These are phyloP conservation scores for Lochmaea crataegi DNA, from an alignment of 2,888 invertebrate species.

Conservation along the genomic window DNA sequence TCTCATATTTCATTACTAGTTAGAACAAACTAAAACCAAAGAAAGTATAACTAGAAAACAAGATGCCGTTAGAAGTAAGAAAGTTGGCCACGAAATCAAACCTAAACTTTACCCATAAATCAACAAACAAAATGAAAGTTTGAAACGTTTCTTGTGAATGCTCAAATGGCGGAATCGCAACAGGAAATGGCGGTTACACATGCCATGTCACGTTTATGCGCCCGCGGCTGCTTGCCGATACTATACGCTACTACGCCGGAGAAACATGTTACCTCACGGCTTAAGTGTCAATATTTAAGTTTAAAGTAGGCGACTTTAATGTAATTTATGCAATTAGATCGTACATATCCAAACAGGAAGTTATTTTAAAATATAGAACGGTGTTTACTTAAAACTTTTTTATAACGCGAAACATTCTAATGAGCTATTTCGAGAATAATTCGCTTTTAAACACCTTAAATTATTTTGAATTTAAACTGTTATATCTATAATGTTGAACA, in stretches of 20 bases:
- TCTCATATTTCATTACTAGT: slow-evolving; percentile 30
- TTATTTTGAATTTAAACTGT: too few species aligned
- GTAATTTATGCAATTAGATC: slow-evolving; percentile 7
- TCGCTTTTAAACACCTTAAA: too few species aligned
- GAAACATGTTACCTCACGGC: slow-evolving; percentile 15
- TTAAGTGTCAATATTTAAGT: slow-evolving; percentile 16
- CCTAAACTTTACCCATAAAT: slow-evolving; percentile 53
- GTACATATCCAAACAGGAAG: not conserved
- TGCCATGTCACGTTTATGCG: slow-evolving; percentile 35
- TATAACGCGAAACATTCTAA: too few species aligned
- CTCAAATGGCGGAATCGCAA: slow-evolving; percentile 52
- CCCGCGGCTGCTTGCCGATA: slow-evolving; percentile 6
- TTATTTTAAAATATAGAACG: not conserved
- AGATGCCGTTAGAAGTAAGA: slow-evolving; percentile 33
- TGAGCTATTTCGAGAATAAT: too few species aligned
- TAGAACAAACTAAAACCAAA: slow-evolving; percentile 20
- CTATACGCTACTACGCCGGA: not conserved
- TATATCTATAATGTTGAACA: too few species aligned
- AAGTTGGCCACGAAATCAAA: slow-evolving; percentile 48
- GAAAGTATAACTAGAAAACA: slow-evolving; percentile 34
- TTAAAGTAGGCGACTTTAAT: not conserved
- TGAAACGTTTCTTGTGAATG: slow-evolving; percentile 52
- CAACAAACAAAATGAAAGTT: slow-evolving; percentile 54
- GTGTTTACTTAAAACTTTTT: not conserved
- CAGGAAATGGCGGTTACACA: slow-evolving; percentile 52